These are phyloP conservation scores for Gila robusta DNA, from an alignment of 2,797 vertebrate species.

Conservation along the genomic window DNA sequence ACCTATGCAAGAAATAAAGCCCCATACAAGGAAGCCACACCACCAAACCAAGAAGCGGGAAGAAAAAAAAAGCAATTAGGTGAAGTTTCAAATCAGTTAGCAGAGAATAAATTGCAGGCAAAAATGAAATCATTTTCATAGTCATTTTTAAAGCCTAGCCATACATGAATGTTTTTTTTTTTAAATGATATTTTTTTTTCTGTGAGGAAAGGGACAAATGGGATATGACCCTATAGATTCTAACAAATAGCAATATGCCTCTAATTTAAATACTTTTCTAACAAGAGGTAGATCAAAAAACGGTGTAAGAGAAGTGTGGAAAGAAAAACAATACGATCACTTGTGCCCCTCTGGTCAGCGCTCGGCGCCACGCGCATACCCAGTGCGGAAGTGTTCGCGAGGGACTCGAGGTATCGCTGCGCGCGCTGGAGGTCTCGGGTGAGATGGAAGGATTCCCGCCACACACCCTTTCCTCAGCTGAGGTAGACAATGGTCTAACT, in stretches of 20 bases:
- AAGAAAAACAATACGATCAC: slow-evolving; percentile 83
- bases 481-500: slow-evolving; percentile 88
- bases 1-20: slow-evolving; percentile 82
- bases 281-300: slow-evolving; percentile 94
- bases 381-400: slow-evolving; percentile 84
- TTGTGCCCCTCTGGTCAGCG: slow-evolving; percentile 90
- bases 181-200: slow-evolving; percentile 64
- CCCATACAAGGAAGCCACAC: slow-evolving; percentile 80
- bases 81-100: slow-evolving; percentile 77
- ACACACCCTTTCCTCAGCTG: slow-evolving; percentile 83
- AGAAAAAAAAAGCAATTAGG: slow-evolving; percentile 82
- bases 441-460: slow-evolving; percentile 70
- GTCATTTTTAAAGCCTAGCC: slow-evolving; percentile 85
- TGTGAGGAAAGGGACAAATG: slow-evolving; percentile 55
- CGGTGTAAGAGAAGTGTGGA: slow-evolving; percentile 75
- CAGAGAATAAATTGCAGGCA: slow-evolving; percentile 86
- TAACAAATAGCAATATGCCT: slow-evolving; percentile 89
- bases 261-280: slow-evolving; percentile 92
- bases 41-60: slow-evolving; percentile 82
- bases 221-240: slow-evolving; percentile 80
- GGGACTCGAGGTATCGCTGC: slow-evolving; percentile 87
- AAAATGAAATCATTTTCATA: slow-evolving; percentile 76
- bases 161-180: slow-evolving; percentile 82
- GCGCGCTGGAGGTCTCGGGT: slow-evolving; percentile 82
- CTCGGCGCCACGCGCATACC: slow-evolving; percentile 78